Base-by-base conservation (phyloP, 2,888 invertebrate genomes). In the Amphipoea oculea region DNA sequence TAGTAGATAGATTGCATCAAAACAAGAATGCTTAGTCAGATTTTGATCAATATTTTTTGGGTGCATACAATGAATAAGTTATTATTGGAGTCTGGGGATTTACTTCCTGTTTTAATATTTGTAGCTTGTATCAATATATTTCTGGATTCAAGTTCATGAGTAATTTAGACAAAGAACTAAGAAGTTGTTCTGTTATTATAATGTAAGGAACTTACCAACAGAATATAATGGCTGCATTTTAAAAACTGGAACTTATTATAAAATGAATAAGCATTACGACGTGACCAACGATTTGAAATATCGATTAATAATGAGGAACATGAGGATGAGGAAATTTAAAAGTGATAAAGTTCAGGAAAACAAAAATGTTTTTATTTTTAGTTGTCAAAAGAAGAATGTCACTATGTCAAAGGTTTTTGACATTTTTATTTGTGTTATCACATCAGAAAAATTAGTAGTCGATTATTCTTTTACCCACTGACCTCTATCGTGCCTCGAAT, bases 161-260 rank as follows among this genome's bases (percentile, higher is more conserved):
- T 23, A 60, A 36, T 42, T 9, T 40, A 73, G 0, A 82, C 82
- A 82, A 82, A 82, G 85, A 79, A 79, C 0, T 62, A 40, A 29
- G 14, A 51, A 57, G 9, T 40, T 65, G 14, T 57, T 73, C 7
- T 51, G 20, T n/a, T 63, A 54, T n/a, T 63, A 54, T 2, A 42
- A 40, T 20, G 2, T 40, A 14, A 1, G n/a, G 5, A 68, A 85
- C 91, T 90, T 78, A 91, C 91, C 91, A 79, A 91, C 91, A 78
- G 90, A 90, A 87, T 88, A 90, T 60, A 91, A 65, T 17, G 91
- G 91, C 87, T 91, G 91, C 91, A 91, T 91, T 40, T 69, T 82
- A 73, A 6, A 51, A 57, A 77, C 14, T 68, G 54, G 29, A 71
- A 66, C 12, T 70, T 57, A 17, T 42, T 48, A 69, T 36, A 17